A percentile compares a stretch with the other conserved stretches of the same genome.
phyloP scores from a whole-genome alignment of 2,888 invertebrate genomes.

The Eristalinus aeneus region DNA sequence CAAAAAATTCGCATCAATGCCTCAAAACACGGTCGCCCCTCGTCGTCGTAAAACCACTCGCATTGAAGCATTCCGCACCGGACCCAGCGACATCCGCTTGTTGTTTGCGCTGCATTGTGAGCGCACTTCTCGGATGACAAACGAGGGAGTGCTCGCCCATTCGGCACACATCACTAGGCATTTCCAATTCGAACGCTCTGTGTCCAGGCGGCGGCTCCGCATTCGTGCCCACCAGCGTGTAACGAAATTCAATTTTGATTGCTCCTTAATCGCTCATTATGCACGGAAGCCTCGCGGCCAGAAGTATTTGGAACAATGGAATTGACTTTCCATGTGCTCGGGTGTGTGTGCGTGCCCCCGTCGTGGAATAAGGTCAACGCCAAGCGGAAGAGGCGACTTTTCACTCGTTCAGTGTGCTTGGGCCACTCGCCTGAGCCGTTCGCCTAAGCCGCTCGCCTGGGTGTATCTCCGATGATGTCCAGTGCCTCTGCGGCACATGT shows the following conservation, averaged over 20 bases:
- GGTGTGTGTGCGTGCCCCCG: slow-evolving; percentile 23
- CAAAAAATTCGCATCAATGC: not conserved
- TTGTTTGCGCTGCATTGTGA: not conserved
- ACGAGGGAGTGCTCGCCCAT: not conserved
- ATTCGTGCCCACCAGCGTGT: slow-evolving; percentile 36
- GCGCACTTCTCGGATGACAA: not conserved
- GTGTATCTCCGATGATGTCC: not conserved
- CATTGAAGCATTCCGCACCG: not conserved
- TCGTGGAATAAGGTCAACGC: slow-evolving; percentile 53
- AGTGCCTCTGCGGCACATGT: slow-evolving; percentile 59
- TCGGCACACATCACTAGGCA: slow-evolving; percentile 35
- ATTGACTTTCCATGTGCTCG: slow-evolving; percentile 20
- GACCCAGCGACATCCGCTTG: not conserved
- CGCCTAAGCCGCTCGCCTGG: not conserved
- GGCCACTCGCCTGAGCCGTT: not conserved
- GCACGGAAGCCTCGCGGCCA: slow-evolving; percentile 38
- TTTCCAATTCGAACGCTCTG: slow-evolving; percentile 17
- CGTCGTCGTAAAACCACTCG: not conserved
- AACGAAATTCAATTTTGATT: slow-evolving; percentile 65
- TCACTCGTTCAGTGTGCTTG: not conserved
- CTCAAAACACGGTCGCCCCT: not conserved
- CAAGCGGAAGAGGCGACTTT: slow-evolving; percentile 33
- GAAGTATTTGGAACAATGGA: slow-evolving; percentile 51
- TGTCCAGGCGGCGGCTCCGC: not conserved
- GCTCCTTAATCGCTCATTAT: slow-evolving; percentile 64